A percentile compares a stretch with the other conserved stretches of the same genome.
phyloP scores from a whole-genome alignment of 1,140 invertebrate species.

The Orussus abietinus region DNA sequence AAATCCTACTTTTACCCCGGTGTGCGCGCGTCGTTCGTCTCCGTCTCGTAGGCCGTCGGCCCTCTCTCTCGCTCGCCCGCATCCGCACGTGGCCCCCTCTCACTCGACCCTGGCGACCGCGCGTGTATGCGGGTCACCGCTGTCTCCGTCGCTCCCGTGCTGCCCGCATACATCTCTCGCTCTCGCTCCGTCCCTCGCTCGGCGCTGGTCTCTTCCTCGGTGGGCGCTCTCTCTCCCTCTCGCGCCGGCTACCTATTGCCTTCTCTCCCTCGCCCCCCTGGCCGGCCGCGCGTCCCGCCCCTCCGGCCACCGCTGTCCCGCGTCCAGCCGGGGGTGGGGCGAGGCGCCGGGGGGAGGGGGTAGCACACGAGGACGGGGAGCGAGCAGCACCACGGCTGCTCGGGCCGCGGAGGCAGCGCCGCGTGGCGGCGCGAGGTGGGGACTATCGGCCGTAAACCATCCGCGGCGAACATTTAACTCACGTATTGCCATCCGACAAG shows the following conservation, averaged over 20 bases:
- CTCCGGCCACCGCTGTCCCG: constrained; percentile 39
- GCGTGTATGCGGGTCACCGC: no score
- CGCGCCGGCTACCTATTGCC: constrained; percentile 25
- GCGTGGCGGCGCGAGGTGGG: constrained; percentile 51
- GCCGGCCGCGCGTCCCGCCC: constrained; percentile 31
- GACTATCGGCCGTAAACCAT: constrained; percentile 56
- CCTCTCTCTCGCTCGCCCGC: constrained; percentile 23
- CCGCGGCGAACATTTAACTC: constrained; percentile 57
- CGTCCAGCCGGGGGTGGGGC: constrained; percentile 11
- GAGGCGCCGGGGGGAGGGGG: constrained; percentile 13
- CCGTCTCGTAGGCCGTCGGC: no score
- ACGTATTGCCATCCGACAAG: constrained; percentile 57
- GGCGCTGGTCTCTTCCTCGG: constrained; percentile 4
- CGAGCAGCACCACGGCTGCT: constrained; percentile 17
- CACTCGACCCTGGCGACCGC: no score
- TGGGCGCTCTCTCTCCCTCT: constrained; percentile 19
- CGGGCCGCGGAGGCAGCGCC: constrained; percentile 50
- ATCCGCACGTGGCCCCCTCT: constrained; percentile 6
- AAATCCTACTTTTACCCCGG: constrained; percentile 36
- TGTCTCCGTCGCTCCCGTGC: constrained; percentile 14
- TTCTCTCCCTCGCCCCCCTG: constrained; percentile 38
- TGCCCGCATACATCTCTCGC: constrained; percentile 3
- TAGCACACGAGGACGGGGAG: constrained; percentile 22
- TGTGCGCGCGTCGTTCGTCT: constrained; percentile 34
- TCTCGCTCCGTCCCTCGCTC: neutral